These are phyloP conservation scores for Hoplodrina ambigua DNA, from an alignment of 2,888 invertebrate genomes.

Conservation along the genomic window DNA sequence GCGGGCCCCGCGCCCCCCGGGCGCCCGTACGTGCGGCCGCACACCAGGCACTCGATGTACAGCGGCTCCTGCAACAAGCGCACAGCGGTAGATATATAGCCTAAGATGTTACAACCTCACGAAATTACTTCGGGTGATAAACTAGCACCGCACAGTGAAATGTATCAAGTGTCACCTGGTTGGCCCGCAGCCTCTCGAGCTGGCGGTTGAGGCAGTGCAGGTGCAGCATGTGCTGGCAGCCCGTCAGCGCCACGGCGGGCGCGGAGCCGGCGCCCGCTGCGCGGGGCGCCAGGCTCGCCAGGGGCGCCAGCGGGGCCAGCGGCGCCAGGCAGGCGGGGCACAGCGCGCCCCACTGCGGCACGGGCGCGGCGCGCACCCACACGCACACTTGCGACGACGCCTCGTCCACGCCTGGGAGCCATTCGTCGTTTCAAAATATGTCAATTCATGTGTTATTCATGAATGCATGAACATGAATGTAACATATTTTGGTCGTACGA, in stretches of 20 bases:
- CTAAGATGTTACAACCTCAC: too few relatives aligned
- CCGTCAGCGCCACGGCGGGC: constrained; percentile 88
- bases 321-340: constrained; percentile 93
- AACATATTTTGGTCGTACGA: too few relatives aligned
- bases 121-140: too few relatives aligned
- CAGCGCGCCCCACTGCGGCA: constrained; percentile 92
- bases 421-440: too few relatives aligned
- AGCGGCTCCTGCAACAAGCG: constrained; percentile 85
- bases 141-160: too few relatives aligned
- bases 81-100: neutral
- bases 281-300: too few relatives aligned
- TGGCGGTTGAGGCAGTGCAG: constrained; percentile 92
- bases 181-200: constrained; percentile 89
- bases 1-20: constrained; percentile 77
- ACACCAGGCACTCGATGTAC: constrained; percentile 96
- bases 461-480: too few relatives aligned
- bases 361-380: constrained; percentile 93
- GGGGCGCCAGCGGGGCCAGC: too few relatives aligned
- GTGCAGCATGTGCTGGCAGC: constrained; percentile 95
- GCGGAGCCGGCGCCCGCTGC: constrained; percentile 89
- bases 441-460: too few relatives aligned
- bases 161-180: constrained; percentile 13
- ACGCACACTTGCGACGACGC: constrained; percentile 75
- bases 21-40: constrained; percentile 95
- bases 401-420: constrained; percentile 48